Evolutionary conservation across 2,113 vertebrate genomes (phyloP).

Genomic region (Scytalopus superciliaris): DNA sequence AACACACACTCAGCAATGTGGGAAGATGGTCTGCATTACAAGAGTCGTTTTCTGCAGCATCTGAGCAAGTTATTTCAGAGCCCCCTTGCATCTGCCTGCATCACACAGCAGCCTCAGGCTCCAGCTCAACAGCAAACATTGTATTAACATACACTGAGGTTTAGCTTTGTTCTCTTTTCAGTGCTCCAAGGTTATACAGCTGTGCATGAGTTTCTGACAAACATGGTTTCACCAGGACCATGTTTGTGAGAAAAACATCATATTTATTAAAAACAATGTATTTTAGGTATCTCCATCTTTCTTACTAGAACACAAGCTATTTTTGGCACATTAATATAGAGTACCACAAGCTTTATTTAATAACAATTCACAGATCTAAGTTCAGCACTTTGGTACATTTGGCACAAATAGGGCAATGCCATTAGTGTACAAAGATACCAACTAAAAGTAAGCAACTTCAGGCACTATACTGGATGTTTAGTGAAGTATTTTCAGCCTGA

Average conservation of each 20-base stretch:
- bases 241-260: background rate
- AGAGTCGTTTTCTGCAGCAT: accelerated
- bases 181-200: background rate
- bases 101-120: background rate
- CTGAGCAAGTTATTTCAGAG: background rate
- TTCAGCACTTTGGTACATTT: background rate
- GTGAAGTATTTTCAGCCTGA: background rate
- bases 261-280: background rate
- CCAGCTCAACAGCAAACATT: background rate
- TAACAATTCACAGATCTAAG: background rate
- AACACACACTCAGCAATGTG: accelerated
- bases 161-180: background rate
- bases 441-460: background rate
- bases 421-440: background rate
- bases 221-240: background rate
- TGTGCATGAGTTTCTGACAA: background rate
- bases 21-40: background rate
- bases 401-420: background rate
- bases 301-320: background rate
- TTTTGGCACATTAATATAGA: background rate
- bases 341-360: background rate
- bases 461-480: background rate
- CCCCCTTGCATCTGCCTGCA: background rate
- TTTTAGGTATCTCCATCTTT: background rate
- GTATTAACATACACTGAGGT: background rate